Percentiles rank a stretch among this genome's conserved stretches.
Conservation (phyloP, 2,888 invertebrate genomes). For the Agrotis segetum region DNA sequence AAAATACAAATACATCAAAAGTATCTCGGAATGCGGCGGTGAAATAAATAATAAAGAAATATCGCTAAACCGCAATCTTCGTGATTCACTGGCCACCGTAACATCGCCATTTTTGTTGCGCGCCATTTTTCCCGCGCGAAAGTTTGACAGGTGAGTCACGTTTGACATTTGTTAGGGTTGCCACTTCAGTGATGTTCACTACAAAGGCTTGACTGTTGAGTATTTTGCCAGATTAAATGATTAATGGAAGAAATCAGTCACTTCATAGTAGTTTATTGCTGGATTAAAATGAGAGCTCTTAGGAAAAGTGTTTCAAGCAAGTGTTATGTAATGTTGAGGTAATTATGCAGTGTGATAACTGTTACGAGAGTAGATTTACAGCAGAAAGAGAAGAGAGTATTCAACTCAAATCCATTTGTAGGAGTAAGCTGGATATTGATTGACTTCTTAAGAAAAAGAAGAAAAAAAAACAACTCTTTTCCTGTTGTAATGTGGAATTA, state of each 20-base stretch:
- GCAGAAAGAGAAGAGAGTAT: too few species aligned
- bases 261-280: background rate
- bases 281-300: background rate
- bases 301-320: too few species aligned
- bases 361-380: too few species aligned
- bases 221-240: background rate
- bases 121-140: slow-evolving; percentile 78
- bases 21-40: slow-evolving; percentile 41
- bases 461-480: background rate
- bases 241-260: background rate
- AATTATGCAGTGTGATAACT: background rate
- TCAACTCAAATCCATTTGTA: background rate
- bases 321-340: background rate
- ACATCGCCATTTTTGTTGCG: slow-evolving; percentile 67
- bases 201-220: background rate
- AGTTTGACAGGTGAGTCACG: slow-evolving; percentile 86
- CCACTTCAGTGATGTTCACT: slow-evolving; percentile 10
- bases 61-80: slow-evolving; percentile 54
- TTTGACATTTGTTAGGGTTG: slow-evolving; percentile 64
- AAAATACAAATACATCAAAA: slow-evolving; percentile 49
- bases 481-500: background rate
- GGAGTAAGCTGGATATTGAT: slow-evolving; percentile 5
- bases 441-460: too few species aligned
- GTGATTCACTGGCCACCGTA: slow-evolving; percentile 61
- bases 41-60: slow-evolving; percentile 41